Percentiles rank a stretch among this genome's conserved stretches.
Conservation (phyloP, 2,888 invertebrate genomes). For the Leptura quadrifasciata region DNA sequence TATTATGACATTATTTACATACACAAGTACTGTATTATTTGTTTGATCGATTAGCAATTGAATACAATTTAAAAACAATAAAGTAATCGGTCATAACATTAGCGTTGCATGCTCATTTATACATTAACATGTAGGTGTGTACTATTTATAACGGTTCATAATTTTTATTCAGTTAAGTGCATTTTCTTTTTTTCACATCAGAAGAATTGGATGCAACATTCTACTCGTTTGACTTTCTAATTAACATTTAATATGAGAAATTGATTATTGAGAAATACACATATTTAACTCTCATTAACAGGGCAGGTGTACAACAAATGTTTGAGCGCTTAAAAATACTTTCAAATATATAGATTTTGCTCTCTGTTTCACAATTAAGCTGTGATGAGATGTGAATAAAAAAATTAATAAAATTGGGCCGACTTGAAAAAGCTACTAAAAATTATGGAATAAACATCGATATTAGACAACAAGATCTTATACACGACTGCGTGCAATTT, state of each 20-base stretch:
- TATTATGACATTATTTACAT: neutral
- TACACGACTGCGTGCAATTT: no score
- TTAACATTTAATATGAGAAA: slow-evolving; percentile 33
- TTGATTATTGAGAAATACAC: slow-evolving; percentile 13
- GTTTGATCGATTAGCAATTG: neutral
- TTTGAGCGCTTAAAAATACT: no score
- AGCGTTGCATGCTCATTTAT: neutral
- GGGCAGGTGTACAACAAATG: neutral
- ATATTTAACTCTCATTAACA: neutral
- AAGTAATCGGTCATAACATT: slow-evolving; percentile 14
- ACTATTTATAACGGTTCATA: slow-evolving; percentile 32
- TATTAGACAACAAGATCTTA: no score
- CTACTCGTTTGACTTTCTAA: slow-evolving; percentile 29
- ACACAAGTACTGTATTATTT: neutral
- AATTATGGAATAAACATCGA: no score
- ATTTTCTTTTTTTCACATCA: slow-evolving; percentile 25
- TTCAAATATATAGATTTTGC: no score
- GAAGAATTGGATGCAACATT: slow-evolving; percentile 14
- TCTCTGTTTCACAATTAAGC: no score
- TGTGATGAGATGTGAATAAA: no score
- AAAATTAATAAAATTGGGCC: no score
- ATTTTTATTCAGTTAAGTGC: slow-evolving; percentile 13
- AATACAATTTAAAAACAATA: slow-evolving; percentile 22
- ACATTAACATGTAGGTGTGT: slow-evolving; percentile 30
- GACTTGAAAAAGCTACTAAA: no score